Evolutionary conservation across 2,113 vertebrate species (phyloP).

Genomic region (Bubalus kerabau): DNA sequence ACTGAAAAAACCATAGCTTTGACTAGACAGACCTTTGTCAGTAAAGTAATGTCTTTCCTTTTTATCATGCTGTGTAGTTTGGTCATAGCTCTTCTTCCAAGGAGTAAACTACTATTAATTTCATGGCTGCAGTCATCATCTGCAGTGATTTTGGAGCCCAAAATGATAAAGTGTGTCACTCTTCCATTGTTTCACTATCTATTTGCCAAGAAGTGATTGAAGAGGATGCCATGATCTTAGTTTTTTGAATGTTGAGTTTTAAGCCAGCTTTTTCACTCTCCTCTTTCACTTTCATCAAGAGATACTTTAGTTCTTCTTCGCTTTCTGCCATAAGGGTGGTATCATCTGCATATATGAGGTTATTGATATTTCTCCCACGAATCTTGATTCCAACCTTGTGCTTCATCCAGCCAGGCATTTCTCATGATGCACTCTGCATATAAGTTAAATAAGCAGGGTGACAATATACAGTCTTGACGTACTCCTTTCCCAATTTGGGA

Average conservation of each 20-base stretch:
- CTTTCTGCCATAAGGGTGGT: background rate
- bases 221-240: background rate
- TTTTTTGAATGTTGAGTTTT: background rate
- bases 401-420: background rate
- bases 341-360: background rate
- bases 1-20: background rate
- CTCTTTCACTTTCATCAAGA: background rate
- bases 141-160: background rate
- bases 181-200: background rate
- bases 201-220: background rate
- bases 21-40: background rate
- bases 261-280: background rate
- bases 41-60: background rate
- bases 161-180: background rate
- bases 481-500: background rate
- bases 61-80: background rate
- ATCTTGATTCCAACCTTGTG: background rate
- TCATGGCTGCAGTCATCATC: background rate
- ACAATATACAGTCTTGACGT: background rate
- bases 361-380: background rate
- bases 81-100: background rate
- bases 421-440: background rate
- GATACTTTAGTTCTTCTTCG: background rate
- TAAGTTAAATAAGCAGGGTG: background rate
- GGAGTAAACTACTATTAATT: background rate